Evolutionary conservation across 2,888 invertebrate genomes (phyloP).

Genomic region (Eupelmus urozonus): DNA sequence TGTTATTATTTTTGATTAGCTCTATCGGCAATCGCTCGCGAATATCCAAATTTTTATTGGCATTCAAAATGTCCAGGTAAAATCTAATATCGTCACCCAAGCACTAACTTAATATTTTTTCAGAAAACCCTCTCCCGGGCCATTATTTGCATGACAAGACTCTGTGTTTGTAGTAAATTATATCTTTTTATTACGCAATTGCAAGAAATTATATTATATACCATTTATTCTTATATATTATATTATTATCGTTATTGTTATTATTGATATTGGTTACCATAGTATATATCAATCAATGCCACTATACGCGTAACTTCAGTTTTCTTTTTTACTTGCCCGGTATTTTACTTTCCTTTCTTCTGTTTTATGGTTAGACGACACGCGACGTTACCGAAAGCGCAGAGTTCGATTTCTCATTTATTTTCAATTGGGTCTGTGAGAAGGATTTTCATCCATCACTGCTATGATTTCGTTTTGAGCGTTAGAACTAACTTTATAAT

Average conservation of each 20-base stretch:
- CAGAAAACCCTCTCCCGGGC: constrained; percentile 73
- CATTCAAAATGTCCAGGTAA: constrained; percentile 5
- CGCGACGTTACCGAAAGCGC: constrained; percentile 16
- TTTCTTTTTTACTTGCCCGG: constrained; percentile 23
- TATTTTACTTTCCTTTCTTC: constrained; percentile 18
- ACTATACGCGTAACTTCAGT: constrained; percentile 13
- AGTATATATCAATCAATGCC: constrained; percentile 15
- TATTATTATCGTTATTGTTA: constrained; percentile 40
- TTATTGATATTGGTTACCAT: constrained; percentile 46
- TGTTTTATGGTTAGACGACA: constrained; percentile 10
- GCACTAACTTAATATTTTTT: constrained; percentile 66
- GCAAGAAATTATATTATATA: constrained; percentile 68
- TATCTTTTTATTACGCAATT: constrained; percentile 71
- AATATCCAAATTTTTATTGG: background rate
- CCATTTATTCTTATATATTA: constrained; percentile 35
- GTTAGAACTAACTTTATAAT: constrained; percentile 41
- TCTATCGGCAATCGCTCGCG: background rate
- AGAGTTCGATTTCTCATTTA: too few species aligned
- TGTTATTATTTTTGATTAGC: constrained; percentile 1
- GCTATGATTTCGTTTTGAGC: constrained; percentile 32
- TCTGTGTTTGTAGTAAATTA: constrained; percentile 74
- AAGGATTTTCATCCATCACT: constrained; percentile 26
- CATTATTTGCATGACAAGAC: constrained; percentile 77
- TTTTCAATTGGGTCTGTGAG: constrained; percentile 25
- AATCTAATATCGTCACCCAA: constrained; percentile 71